Base-by-base conservation (phyloP, 2,797 vertebrate species). In the Diplodus sargus region DNA sequence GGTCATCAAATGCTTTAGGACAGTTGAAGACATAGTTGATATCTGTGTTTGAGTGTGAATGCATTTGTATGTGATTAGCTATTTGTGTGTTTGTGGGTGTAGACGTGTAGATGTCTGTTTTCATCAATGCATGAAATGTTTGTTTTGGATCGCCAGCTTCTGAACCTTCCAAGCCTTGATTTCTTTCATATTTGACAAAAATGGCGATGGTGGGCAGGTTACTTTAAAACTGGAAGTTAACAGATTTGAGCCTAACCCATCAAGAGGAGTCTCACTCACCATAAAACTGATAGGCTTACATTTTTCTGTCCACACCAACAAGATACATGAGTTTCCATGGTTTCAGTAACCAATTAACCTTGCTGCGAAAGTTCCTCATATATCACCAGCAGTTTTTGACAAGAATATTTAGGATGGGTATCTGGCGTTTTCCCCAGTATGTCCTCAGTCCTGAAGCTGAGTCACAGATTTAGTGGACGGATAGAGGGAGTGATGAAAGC, bases 371-470 rank as follows among this genome's bases (percentile, higher is more conserved):
- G 89, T 87, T 70, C 90, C 79, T 69, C 86, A 84, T 90, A 92
- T 90, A 92, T 93, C 88, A 92, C 69, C 28, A 13, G 42, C 42
- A 63, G 66, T 79, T 91, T 93, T 87, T 89, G 89, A 91, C 83
- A 84, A 78, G 79, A 89, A 86, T 82, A 90, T 93, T 86, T 85
- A 74, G 63, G 85, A 89, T 74, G 82, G 87, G 77, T 74, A 23
- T 51, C 67, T 92, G 90, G 91, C 81, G 75, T 63, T 62, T 43
- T 42, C 60, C 78, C 82, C 64, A 85, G 75, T 78, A 83, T 82
- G 79, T 87, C 85, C 86, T 89, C 81, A 68, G 30, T 34, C 30
- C 61, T 66, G 80, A 78, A 76, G 80, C 88, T 86, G 78, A 90
- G 89, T 91, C 89, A 89, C 76, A 84, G 60, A 81, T 86, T 83